Base-by-base conservation (phyloP, 2,888 invertebrate genomes). In the Callinectes sapidus region DNA sequence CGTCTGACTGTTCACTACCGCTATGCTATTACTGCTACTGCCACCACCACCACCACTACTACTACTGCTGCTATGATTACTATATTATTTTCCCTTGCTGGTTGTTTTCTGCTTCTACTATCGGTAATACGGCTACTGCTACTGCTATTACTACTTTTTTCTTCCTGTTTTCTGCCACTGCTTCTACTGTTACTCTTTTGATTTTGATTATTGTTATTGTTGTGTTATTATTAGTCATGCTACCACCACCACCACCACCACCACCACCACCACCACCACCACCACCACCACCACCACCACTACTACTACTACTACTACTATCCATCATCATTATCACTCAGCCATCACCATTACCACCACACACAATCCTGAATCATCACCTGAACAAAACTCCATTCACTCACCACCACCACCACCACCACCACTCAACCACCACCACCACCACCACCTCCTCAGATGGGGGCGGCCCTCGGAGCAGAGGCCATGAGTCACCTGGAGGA, bases 401-500 rank as follows among this genome's bases (percentile, higher is more conserved):
- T n/a, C 14, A 54, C n/a, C 54, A 42, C 54, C n/a, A 28, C 54
- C 54, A 87, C n/a, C 42, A n/a, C 14, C 35, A 13, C n/a, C 14
- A 14, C n/a, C 6, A 32, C 54, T 42, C 48, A n/a, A 32, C 18
- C 55, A 32, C 42, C 28, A 55, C 55, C 55, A 54, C 18, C 61
- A 32, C 48, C 54, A 61, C 61, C 61, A 54, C 81, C 16, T 1
- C 81, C 81, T 32, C 94, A 96, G 96, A 96, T 96, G 96, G 96
- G 96, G 18, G 96, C 96, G 71, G 95, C 95, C 61, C 95, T 96
- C 18, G 95, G 96, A 87, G 96, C 96, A 0, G 95, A 95, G 91
- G 96, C 96, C 23, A 96, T 97, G 95, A 96, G 96, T 94, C 97
- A 97, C 95, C 95, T 97, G 94, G 97, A 97, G 95, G 96, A 96